Base-by-base conservation (phyloP, 2,797 vertebrate species). In the Siniperca obscura region DNA sequence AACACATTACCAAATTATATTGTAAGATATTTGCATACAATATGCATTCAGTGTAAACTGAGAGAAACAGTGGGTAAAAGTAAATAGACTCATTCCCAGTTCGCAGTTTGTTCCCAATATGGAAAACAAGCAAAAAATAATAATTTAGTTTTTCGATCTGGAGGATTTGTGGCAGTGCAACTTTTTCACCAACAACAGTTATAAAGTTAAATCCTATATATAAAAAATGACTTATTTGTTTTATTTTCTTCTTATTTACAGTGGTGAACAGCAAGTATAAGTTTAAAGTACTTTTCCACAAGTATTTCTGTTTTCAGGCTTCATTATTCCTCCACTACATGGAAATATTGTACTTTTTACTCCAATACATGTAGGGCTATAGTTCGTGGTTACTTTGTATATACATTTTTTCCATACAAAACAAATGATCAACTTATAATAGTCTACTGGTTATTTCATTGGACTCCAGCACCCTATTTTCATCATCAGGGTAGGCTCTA, bases 21-120 rank as follows among this genome's bases (percentile, higher is more conserved):
- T 16, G 13, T 2, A 59, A 55, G 25, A 46, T 50, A 85, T 90
- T 80, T 83, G 74, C 74, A 84, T 85, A 56, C 72, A 60, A 70
- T 74, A 17, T 14, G 71, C n/a, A 50, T 64, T 80, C 36, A 34
- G 70, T 19, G 71, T 11, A 46, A 81, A 78, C 3, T 30, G n/a
- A 44, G 34, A 64, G 36, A 46, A 76, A 76, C 25, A 53, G 30
- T 0, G 2, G 50, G 22, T 13, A 2, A n/a, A 57, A 8, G 44
- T 36, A 66, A 87, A 75, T 2, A 40, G 21, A 40, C 53, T 74
- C n/a, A 7, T 66, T 56, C 30, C 53, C 30, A 70, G 61, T 60
- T 44, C 42, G 1, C 1, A 30, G 36, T 65, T 75, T 62, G 64
- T 22, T 50, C 22, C 11, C 7, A 59, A 27, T 21, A 30, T 53